Base-by-base conservation (phyloP, 2,797 vertebrate species). In the Benthosema pterotum region DNA sequence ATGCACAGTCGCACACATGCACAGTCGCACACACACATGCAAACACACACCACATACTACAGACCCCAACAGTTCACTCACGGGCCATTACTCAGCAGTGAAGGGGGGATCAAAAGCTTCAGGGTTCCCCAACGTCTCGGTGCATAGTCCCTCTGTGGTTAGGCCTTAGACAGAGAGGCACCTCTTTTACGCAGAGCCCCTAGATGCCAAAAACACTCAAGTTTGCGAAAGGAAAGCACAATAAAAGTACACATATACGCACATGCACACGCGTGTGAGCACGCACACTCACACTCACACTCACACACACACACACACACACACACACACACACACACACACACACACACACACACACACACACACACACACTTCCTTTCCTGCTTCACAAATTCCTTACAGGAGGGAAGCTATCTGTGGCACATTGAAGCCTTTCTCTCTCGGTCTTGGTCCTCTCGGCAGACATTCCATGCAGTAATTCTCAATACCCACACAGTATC, bases 121-220 rank as follows among this genome's bases (percentile, higher is more conserved):
- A 74, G 83, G 88, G 87, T 87, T 90, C 89, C 87, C 87, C 87
- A 86, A 75, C 79, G 85, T 77, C 79, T 84, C 67, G 58, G 65
- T 80, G 78, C 81, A 76, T 75, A 81, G 79, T 85, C 84, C 83
- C 76, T 69, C 73, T 89, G 86, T 78, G 89, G 89, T 90, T 81
- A 88, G 84, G 61, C 70, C 59, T 78, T 74, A 91, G 89, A 90
- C 88, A 87, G 83, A 87, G 78, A 88, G 88, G 88, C 90, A 91
- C 89, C 90, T 88, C 79, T 73, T 85, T 81, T 79, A 85, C 84
- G 81, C 78, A 87, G 77, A 87, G 72, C 80, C 78, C 74, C 79
- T 63, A 67, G 73, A 88, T 71, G 79, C 78, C 84, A 82, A 83
- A 85, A 87, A 80, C 77, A 85, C 66, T 73, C 61, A 60, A 65